Evolutionary conservation across 2,797 vertebrate genomes (phyloP).

Genomic region (Sparus aurata): DNA sequence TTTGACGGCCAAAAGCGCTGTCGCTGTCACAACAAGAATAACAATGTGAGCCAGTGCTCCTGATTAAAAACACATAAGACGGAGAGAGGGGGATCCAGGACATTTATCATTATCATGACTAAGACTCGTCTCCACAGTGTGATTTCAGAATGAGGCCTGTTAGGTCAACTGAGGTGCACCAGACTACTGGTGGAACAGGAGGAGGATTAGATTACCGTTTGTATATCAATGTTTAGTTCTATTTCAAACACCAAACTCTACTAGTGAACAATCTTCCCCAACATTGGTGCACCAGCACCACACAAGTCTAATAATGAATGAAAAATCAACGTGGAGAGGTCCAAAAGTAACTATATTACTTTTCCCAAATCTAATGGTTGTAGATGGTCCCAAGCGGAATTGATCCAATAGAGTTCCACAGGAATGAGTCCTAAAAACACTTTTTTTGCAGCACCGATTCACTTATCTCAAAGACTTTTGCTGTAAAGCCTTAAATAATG

Average conservation of each 20-base stretch:
- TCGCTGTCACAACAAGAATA: conserved; percentile 5
- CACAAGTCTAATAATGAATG: too few relatives aligned
- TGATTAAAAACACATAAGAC: conserved; percentile 24
- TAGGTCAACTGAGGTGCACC: conserved; percentile 7
- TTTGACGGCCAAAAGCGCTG: conserved; percentile 25
- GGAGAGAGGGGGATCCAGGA: conserved; percentile 14
- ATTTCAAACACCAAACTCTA: not conserved
- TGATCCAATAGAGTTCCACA: too few relatives aligned
- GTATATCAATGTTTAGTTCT: not conserved
- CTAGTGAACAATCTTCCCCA: not conserved
- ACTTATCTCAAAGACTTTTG: too few relatives aligned
- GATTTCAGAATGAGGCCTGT: not conserved
- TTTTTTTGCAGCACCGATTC: too few relatives aligned
- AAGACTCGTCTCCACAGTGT: not conserved
- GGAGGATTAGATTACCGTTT: conserved; percentile 1
- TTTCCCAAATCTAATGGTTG: too few relatives aligned
- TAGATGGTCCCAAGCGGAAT: too few relatives aligned
- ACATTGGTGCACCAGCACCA: too few relatives aligned
- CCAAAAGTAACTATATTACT: too few relatives aligned
- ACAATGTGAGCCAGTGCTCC: not conserved
- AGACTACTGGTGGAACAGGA: not conserved
- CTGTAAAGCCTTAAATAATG: too few relatives aligned
- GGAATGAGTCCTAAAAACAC: too few relatives aligned
- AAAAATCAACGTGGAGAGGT: too few relatives aligned
- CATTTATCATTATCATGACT: conserved; percentile 2